Evolutionary conservation across 2,888 invertebrate genomes (phyloP), one percentile per base, ranked within the genome.

Genomic region (Stomorhina lunata): DNA sequence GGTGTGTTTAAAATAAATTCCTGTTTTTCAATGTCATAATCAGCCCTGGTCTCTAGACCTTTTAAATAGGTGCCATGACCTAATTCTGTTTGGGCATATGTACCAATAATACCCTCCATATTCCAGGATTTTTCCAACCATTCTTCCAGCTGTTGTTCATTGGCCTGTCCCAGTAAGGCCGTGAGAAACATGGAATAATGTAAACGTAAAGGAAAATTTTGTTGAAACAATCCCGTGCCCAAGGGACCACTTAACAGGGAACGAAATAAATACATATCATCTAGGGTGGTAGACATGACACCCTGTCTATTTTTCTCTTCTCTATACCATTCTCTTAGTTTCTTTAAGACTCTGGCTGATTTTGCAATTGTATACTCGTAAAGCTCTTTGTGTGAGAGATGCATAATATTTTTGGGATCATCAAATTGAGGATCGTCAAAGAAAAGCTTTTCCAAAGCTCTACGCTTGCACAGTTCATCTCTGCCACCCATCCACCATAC

Each of bases 1-100:
- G 98, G 98, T 68, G 96, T 96, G 88, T 98, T 93, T 29, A 99
- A 90, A 20, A 98, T 92, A 88, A 99, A 99, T 91, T 98, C 96
- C 89, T 96, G 92, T 0, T 94, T 95, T 1, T 90, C 88, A 0
- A 94, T 92, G 89, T 98, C 98, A 89, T 97, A 99, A 0, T 96
- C 97, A 1, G 98, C 97, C 0, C 96, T 96, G 0, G 98, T 98
- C 92, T 99, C 98, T 84, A 99, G 90, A 0, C 97, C 90, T 85
- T 97, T 93, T 76, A 99, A 94, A 89, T 96, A 97, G 0, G 98
- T 98, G 2, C 98, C 98, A 91, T 98, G 98, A 0, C 98, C 98
- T 48, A 99, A 92, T 91, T 98, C 98, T 0, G 98, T 98, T 94
- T 98, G 98, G 34, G 98, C 98, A 90, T 98, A 99, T 25, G 98